Evolutionary conservation across 2,888 invertebrate species (phyloP).

Genomic region (Philonicus albiceps): DNA sequence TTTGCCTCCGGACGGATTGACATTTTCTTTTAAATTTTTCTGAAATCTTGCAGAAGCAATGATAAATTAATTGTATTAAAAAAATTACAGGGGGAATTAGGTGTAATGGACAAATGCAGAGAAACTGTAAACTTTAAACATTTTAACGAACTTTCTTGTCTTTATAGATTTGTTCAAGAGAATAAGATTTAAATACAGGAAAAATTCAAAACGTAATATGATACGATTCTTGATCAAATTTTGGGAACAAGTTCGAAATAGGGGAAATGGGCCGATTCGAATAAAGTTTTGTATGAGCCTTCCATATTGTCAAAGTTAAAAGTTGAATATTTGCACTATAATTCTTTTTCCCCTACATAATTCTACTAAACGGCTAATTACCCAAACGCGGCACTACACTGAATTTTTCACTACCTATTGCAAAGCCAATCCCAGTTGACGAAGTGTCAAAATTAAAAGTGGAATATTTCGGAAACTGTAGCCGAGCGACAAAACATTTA

Average conservation of each 20-base stretch:
- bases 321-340: no score
- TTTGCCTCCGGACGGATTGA: not conserved
- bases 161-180: not conserved
- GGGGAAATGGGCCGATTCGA: no score
- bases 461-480: no score
- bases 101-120: not conserved
- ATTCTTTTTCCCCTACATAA: no score
- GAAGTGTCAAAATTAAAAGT: no score
- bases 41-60: not conserved
- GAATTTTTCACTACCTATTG: no score
- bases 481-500: no score
- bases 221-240: not conserved
- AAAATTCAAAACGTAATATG: not conserved
- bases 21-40: not conserved
- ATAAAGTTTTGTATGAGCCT: no score
- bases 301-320: no score
- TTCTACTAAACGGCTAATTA: no score
- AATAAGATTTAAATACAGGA: not conserved
- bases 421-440: no score
- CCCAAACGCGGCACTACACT: no score
- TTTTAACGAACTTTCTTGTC: not conserved
- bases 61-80: slow-evolving; percentile 21
- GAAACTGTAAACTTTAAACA: not conserved
- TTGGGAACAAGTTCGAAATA: not conserved
- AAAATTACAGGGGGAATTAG: slow-evolving; percentile 1